These are phyloP conservation scores for Triplophysa dalaica DNA, from an alignment of 2,113 vertebrate species.

Conservation along the genomic window DNA sequence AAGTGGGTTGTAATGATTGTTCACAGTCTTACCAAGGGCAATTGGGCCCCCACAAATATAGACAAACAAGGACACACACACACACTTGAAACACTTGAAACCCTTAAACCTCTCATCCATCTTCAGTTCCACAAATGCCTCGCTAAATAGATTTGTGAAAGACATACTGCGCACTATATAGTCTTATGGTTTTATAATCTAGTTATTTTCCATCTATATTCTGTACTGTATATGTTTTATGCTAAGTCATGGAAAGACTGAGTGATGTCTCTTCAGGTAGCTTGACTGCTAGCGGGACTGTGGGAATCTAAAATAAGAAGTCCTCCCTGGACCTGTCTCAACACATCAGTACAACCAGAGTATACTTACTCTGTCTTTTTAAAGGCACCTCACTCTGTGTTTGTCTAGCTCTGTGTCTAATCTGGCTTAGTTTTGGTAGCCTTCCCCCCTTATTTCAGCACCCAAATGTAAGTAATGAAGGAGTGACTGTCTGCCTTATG, in stretches of 20 bases:
- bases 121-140: conserved; percentile 8
- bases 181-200: neutral
- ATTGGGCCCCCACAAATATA: neutral
- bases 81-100: conserved; percentile 17
- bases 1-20: too few species aligned
- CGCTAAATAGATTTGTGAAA: neutral
- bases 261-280: neutral
- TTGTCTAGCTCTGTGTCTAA: conserved; percentile 21
- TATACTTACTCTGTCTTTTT: neutral
- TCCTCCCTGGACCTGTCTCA: conserved; percentile 13
- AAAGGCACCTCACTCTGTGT: neutral
- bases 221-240: neutral
- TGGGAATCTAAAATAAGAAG: neutral
- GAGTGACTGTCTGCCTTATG: conserved; percentile 11
- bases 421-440: conserved; percentile 25
- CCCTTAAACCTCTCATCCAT: conserved; percentile 2
- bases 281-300: neutral
- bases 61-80: neutral
- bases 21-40: too few species aligned
- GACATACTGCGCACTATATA: neutral
- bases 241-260: conserved; percentile 35
- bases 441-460: neutral
- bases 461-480: conserved; percentile 8
- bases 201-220: neutral
- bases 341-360: conserved; percentile 13